These are phyloP conservation scores for Elysia chlorotica DNA, from an alignment of 1,140 invertebrate genomes.

Conservation along the genomic window DNA sequence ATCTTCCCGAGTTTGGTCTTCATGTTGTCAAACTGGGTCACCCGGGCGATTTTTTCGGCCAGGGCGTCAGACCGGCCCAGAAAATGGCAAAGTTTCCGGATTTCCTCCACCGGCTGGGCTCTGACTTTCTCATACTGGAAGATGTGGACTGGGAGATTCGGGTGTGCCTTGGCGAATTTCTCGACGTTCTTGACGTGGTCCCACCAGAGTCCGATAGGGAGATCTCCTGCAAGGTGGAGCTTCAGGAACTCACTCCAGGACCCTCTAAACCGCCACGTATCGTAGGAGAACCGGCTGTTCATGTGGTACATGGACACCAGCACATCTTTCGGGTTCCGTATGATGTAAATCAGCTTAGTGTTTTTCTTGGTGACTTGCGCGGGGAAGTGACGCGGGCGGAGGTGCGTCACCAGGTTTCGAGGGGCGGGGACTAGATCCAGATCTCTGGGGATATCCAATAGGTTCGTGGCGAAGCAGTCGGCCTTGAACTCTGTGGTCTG, in stretches of 20 bases:
- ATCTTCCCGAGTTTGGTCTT: neutral
- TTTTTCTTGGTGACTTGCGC: slow-evolving; percentile 20
- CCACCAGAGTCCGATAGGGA: neutral
- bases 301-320: slow-evolving; percentile 35
- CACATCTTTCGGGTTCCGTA: slow-evolving; percentile 41
- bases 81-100: neutral
- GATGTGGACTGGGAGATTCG: neutral
- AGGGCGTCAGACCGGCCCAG: neutral
- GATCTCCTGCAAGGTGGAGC: neutral
- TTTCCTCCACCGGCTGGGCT: neutral
- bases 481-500: slow-evolving; percentile 9
- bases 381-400: slow-evolving; percentile 25
- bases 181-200: neutral
- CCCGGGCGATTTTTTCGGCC: neutral
- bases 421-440: slow-evolving; percentile 16
- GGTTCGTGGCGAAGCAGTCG: slow-evolving; percentile 7
- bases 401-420: slow-evolving; percentile 30
- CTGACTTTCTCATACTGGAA: neutral
- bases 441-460: neutral
- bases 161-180: neutral
- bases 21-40: neutral
- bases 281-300: neutral
- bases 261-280: neutral
- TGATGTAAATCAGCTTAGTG: slow-evolving; percentile 31
- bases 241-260: neutral